Evolutionary conservation across 1,140 invertebrate species (phyloP), one percentile per base, ranked within the genome.

Genomic region (Hydropsyche tenuis): DNA sequence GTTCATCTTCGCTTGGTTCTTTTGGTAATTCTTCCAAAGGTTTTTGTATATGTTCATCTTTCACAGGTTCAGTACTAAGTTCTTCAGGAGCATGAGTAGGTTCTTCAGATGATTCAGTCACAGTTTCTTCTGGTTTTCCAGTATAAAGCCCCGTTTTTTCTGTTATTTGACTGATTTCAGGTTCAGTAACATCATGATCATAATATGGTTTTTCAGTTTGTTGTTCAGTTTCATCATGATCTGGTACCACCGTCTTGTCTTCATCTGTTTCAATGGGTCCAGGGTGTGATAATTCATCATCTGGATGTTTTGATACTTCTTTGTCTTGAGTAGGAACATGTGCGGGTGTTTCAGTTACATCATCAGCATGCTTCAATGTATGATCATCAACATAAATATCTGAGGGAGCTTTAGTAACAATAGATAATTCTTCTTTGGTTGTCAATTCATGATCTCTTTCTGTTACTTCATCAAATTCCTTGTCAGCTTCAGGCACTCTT

Each of bases 41-140:
- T 42, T 9, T 14, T 22, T 46, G 22, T 30, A 3, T 20, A 46
- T 42, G 16, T 18, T 9, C 42, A 1, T 69, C 65, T 46, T 69
- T 45, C 1, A 0, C 37, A 30, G 45, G 5, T 51, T 48, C 46
- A 60, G 56, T 60, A 78, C 73, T 73, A 53, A 72, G 18, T 77
- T 77, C 69, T 46, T 48, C 65, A 45, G 46, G 1, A 63, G 23
- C 60, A 64, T 76, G 56, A n/a, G 20, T 25, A 63, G 60, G 60
- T n/a, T 53, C 20, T 46, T 25, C 37, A 23, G 30, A 62, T n/a
- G 18, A 16, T 5, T 5, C 46, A 16, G 18, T 20, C 3, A 16
- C 14, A 5, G 3, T n/a, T 51, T n/a, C 14, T 5, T 51, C 46
- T 5, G 73, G 18, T 75, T 75, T 65, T 37, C 37, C 65, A 23